Percentiles rank a stretch among this genome's conserved stretches.
phyloP scores from a whole-genome alignment of 2,888 invertebrate species.

The Julus scandinavius region DNA sequence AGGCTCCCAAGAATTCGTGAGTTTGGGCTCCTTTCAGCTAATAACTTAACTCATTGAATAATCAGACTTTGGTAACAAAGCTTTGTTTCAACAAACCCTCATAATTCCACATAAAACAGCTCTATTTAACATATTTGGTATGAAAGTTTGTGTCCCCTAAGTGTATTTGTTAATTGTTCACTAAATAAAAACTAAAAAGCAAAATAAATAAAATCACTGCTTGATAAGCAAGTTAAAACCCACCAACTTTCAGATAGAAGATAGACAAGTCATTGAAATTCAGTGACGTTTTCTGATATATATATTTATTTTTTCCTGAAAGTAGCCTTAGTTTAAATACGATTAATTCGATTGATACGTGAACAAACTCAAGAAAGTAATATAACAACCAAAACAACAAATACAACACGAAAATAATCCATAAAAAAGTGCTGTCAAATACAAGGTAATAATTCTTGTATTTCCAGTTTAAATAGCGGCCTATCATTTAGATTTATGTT shows the following conservation, averaged over 20 bases:
- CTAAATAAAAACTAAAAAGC: neutral
- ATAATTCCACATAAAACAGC: too few relatives aligned
- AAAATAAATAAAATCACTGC: neutral
- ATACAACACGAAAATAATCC: constrained; percentile 28
- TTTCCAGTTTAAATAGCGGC: constrained; percentile 34
- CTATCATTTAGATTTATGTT: constrained; percentile 21
- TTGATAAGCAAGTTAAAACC: neutral
- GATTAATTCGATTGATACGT: constrained; percentile 30
- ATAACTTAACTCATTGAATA: too few relatives aligned
- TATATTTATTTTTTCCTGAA: neutral
- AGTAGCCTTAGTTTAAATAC: neutral
- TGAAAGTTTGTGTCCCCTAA: too few relatives aligned
- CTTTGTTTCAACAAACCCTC: too few relatives aligned
- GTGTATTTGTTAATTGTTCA: neutral
- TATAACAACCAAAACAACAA: constrained; percentile 1
- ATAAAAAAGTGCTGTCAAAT: constrained; percentile 22
- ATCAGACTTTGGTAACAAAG: too few relatives aligned
- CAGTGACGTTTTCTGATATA: neutral
- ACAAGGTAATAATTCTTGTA: constrained; percentile 42
- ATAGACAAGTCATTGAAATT: constrained; percentile 24
- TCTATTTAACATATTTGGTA: too few relatives aligned
- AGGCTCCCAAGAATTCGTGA: too few relatives aligned
- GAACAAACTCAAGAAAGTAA: neutral
- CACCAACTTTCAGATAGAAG: neutral
- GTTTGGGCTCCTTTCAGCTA: too few relatives aligned